These are phyloP conservation scores for Eidolon helvum DNA, from an alignment of 2,113 vertebrate genomes.

Conservation along the genomic window DNA sequence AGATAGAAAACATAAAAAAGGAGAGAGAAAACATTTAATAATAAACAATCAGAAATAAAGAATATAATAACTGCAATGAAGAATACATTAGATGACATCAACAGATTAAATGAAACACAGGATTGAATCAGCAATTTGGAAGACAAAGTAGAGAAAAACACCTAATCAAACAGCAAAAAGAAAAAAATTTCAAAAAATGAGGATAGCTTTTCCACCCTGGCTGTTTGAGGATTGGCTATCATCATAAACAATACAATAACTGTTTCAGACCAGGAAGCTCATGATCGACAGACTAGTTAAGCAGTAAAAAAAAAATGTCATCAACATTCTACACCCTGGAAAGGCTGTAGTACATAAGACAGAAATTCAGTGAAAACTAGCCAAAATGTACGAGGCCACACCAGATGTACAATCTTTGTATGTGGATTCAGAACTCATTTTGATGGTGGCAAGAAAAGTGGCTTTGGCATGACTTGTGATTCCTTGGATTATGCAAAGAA, in stretches of 20 bases:
- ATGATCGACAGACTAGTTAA: no score
- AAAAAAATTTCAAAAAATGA: background rate
- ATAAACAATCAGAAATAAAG: background rate
- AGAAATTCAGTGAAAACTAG: no score
- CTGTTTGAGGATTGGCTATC: background rate
- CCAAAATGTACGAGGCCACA: no score
- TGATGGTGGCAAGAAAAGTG: background rate
- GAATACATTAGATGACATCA: background rate
- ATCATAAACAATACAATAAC: background rate
- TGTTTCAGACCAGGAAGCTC: background rate
- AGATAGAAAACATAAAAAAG: background rate
- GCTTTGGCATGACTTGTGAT: background rate
- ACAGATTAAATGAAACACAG: background rate
- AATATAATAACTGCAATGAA: background rate
- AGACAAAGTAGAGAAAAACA: background rate
- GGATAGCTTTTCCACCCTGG: background rate
- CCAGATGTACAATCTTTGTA: no score
- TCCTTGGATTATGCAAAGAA: background rate
- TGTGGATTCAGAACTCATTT: background rate
- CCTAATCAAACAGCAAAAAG: background rate
- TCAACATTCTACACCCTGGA: no score
- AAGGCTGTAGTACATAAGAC: background rate
- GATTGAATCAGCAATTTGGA: background rate
- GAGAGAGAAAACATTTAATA: background rate
- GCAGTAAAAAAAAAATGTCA: no score